Conservation (phyloP, 2,113 vertebrate species). For the Pachycephala philippinensis region DNA sequence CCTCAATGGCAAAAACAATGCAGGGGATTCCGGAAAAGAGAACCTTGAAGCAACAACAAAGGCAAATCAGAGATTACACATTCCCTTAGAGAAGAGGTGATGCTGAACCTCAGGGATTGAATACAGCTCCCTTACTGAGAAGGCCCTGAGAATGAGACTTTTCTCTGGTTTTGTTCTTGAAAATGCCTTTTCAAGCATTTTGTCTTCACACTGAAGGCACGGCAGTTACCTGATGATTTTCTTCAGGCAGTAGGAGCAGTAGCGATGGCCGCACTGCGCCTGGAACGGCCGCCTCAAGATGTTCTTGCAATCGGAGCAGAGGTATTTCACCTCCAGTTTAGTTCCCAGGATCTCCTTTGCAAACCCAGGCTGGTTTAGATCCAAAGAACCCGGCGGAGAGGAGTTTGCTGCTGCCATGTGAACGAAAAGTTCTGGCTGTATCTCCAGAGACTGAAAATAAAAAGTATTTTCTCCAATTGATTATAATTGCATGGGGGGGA, state of each 20-base stretch:
- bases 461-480: background rate
- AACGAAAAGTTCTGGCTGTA: background rate
- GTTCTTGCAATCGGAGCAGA: constrained; percentile 86
- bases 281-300: constrained; percentile 88
- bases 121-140: background rate
- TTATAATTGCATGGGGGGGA: background rate
- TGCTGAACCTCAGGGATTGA: background rate
- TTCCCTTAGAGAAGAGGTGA: background rate
- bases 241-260: constrained; percentile 86
- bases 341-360: constrained; percentile 84
- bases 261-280: constrained; percentile 92
- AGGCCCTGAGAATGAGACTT: background rate
- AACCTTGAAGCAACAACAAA: background rate
- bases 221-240: constrained; percentile 84
- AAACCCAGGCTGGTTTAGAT: constrained; percentile 84
- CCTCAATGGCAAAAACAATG: background rate
- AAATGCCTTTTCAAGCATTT: background rate
- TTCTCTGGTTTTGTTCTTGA: background rate
- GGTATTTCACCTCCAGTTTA: constrained; percentile 88
- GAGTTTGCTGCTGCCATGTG: constrained; percentile 83
- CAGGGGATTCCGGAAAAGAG: background rate
- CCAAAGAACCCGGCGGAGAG: constrained; percentile 86
- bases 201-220: background rate
- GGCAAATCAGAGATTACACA: background rate
- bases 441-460: constrained; percentile 41